These are phyloP conservation scores for Chrysolina haemoptera DNA, from an alignment of 2,888 invertebrate genomes.

Conservation along the genomic window DNA sequence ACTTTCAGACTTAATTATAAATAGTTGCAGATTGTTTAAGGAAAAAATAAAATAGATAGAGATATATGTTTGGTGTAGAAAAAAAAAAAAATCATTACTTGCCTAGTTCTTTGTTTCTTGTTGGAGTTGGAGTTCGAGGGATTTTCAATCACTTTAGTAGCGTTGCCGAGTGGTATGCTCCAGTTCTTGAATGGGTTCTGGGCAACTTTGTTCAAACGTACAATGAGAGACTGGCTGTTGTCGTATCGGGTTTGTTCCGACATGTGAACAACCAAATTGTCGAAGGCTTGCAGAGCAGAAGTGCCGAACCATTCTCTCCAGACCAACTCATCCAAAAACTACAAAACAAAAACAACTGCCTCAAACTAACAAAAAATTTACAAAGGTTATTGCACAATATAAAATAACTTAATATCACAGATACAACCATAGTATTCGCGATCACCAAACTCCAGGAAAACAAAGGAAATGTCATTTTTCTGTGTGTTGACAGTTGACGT, in stretches of 20 bases:
- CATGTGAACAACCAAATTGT: conserved; percentile 84
- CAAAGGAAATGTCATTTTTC: too few relatives aligned
- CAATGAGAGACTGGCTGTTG: conserved; percentile 75
- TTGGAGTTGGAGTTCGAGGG: conserved; percentile 13
- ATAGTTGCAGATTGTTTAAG: too few relatives aligned
- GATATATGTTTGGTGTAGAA: background rate
- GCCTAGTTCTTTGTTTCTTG: conserved; percentile 30
- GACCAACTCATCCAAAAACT: conserved; percentile 86
- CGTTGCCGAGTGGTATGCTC: conserved; percentile 62
- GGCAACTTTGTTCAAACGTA: conserved; percentile 78
- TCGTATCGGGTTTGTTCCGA: conserved; percentile 84
- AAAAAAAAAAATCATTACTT: background rate
- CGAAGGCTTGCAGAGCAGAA: conserved; percentile 84
- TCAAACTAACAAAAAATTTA: background rate
- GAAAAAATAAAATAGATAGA: too few relatives aligned
- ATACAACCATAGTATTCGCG: too few relatives aligned
- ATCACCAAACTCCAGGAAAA: too few relatives aligned
- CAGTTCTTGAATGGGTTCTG: conserved; percentile 80
- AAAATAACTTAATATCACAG: too few relatives aligned
- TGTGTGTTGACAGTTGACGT: too few relatives aligned
- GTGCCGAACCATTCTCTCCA: conserved; percentile 91
- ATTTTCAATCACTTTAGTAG: conserved; percentile 35
- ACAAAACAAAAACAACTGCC: conserved; percentile 17
- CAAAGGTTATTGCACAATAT: too few relatives aligned
- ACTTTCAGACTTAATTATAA: too few relatives aligned